Evolutionary conservation across 2,888 invertebrate genomes (phyloP), one percentile per base, ranked within the genome.

Genomic region (Deilephila porcellus): DNA sequence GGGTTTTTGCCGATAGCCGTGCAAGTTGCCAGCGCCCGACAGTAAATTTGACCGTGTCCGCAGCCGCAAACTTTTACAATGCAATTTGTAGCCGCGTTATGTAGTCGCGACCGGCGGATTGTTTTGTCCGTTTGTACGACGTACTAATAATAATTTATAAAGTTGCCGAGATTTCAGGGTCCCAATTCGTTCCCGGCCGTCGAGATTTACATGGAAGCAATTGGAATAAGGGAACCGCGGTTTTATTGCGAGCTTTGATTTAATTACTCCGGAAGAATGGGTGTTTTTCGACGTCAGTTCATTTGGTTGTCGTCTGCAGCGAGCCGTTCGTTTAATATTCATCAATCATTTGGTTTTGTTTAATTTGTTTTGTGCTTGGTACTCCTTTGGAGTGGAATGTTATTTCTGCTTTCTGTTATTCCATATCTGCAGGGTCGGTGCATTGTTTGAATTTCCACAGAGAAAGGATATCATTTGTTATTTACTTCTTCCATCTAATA

Each of bases 161-260:
- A 90, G 90, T 90, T 90, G 86, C 82, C 56, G 56, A 56, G n/a
- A 56, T 56, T 56, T 7, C n/a, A 37, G 19, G 60, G 88, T 85
- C 84, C 82, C 86, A 89, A 89, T 90, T 56, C 56, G n/a, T 56
- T 91, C 88, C 85, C 90, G 91, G 87, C 86, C 87, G 82, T 82
- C 81, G 84, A 85, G 87, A 89, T 92, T 90, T 90, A 90, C 91
- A 91, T 90, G 88, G 87, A 87, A 89, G 90, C 88, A 91, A 91
- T 91, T 91, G 90, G 86, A 90, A 88, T 88, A 89, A 85, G 88
- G 88, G 86, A 86, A 85, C 84, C 81, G 82, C 81, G 82, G 82
- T 84, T 85, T 89, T 85, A 88, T 86, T 86, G 86, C 83, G 79
- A 81, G 81, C 82, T 83, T 88, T 89, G 85, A 91, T 91, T 91